phyloP scores from a whole-genome alignment of 92 coral and sea anemone species.

The Porites evermanni region DNA sequence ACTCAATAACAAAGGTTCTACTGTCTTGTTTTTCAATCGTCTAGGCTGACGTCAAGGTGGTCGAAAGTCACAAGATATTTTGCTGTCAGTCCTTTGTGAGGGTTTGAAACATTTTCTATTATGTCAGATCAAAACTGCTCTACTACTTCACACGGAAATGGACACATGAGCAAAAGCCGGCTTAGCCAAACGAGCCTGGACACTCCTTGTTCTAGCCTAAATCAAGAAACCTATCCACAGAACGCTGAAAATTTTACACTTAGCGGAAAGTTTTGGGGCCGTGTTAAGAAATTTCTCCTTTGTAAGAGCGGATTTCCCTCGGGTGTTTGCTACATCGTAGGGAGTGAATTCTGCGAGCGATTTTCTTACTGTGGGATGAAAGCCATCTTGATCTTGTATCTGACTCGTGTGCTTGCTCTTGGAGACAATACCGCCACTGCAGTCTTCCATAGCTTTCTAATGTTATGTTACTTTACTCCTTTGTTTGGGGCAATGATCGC shows the following conservation, averaged over 20 bases:
- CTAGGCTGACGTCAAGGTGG: no score
- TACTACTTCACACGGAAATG: background rate
- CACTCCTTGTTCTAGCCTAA: background rate
- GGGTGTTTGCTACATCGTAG: slow-evolving; percentile 77
- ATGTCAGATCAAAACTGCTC: slow-evolving; percentile 21
- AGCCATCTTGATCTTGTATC: slow-evolving; percentile 77
- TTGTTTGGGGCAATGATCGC: slow-evolving; percentile 89
- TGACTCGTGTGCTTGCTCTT: slow-evolving; percentile 63
- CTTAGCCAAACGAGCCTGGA: slow-evolving; percentile 44
- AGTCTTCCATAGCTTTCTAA: slow-evolving; percentile 69
- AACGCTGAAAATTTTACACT: slow-evolving; percentile 18
- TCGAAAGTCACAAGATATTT: no score
- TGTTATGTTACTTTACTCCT: slow-evolving; percentile 85
- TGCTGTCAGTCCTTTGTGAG: no score
- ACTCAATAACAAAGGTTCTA: no score
- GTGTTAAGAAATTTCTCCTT: slow-evolving; percentile 66
- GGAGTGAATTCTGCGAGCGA: slow-evolving; percentile 87
- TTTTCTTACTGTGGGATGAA: slow-evolving; percentile 89
- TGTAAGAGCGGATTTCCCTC: slow-evolving; percentile 76
- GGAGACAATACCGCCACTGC: slow-evolving; percentile 72
- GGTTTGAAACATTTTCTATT: background rate
- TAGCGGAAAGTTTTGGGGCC: slow-evolving; percentile 82
- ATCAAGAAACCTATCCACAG: background rate
- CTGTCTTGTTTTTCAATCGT: no score
- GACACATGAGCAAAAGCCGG: slow-evolving; percentile 11